Evolutionary conservation across 2,113 vertebrate genomes (phyloP).

Genomic region (Elephas maximus): DNA sequence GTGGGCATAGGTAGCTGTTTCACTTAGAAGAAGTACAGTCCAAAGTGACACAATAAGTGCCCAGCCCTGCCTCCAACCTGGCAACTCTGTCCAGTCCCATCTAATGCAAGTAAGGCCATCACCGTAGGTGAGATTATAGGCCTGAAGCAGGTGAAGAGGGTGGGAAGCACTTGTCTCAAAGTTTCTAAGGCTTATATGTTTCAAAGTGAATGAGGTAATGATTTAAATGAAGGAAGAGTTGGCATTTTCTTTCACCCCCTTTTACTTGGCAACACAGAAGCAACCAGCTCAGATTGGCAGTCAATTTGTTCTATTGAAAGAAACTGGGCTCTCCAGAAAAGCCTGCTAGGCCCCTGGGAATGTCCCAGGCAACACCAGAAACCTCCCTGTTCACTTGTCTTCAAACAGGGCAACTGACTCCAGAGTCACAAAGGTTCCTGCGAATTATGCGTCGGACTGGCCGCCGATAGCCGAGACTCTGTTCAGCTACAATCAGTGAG

Average conservation of each 20-base stretch:
- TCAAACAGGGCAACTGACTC: neutral
- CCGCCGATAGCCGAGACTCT: neutral
- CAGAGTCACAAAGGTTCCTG: neutral
- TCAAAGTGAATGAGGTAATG: conserved; percentile 52
- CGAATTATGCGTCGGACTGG: neutral
- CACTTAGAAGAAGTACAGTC: neutral
- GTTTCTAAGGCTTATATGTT: conserved; percentile 1
- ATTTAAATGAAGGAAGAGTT: conserved; percentile 41
- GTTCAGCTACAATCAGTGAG: neutral
- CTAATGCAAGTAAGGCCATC: neutral
- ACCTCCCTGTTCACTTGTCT: neutral
- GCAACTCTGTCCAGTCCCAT: neutral
- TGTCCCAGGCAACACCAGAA: neutral
- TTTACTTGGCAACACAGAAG: conserved; percentile 28
- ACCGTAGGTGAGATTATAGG: neutral
- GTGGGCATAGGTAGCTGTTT: neutral
- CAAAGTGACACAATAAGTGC: neutral
- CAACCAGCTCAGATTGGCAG: conserved; percentile 16
- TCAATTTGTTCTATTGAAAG: conserved; percentile 60
- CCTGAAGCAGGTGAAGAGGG: neutral
- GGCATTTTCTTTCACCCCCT: conserved; percentile 31
- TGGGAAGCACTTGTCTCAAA: neutral
- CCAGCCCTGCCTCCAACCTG: neutral
- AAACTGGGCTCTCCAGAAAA: conserved; percentile 71
- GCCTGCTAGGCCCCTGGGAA: conserved; percentile 52